Evolutionary conservation across 2,888 invertebrate genomes (phyloP).

Genomic region (Coecobrya sp.): DNA sequence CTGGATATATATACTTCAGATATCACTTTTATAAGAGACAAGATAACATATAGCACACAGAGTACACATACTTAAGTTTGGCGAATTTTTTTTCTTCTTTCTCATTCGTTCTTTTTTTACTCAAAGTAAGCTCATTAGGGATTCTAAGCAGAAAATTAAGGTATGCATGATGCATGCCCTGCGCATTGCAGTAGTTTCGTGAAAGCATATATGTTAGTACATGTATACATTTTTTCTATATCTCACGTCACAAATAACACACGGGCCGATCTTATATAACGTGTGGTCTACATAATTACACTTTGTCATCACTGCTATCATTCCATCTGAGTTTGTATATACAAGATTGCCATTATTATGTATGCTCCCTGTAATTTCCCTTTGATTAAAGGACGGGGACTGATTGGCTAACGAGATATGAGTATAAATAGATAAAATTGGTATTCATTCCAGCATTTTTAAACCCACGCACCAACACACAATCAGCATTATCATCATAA

Average conservation of each 20-base stretch:
- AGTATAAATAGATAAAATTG: background rate
- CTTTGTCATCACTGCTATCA: background rate
- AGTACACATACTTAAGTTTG: background rate
- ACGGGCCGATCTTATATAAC: background rate
- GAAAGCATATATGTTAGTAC: background rate
- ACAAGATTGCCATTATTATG: background rate
- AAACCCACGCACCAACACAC: slow-evolving; percentile 4
- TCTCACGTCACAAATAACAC: slow-evolving; percentile 6
- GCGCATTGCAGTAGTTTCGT: slow-evolving; percentile 67
- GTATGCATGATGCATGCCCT: slow-evolving; percentile 74
- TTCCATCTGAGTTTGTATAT: background rate
- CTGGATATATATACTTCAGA: background rate
- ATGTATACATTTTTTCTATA: background rate
- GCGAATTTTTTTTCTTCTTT: slow-evolving; percentile 2
- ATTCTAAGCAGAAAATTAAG: slow-evolving; percentile 77
- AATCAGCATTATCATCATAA: background rate
- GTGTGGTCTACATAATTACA: background rate
- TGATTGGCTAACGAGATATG: background rate
- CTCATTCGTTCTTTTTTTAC: slow-evolving; percentile 47
- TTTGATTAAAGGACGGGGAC: slow-evolving; percentile 30
- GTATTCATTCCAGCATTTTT: slow-evolving; percentile 47
- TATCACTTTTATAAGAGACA: background rate
- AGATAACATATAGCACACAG: background rate
- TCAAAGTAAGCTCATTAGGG: slow-evolving; percentile 57
- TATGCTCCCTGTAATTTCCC: background rate